Base-by-base conservation (phyloP, 2,888 invertebrate species). In the Tenthredo scrophulariae region DNA sequence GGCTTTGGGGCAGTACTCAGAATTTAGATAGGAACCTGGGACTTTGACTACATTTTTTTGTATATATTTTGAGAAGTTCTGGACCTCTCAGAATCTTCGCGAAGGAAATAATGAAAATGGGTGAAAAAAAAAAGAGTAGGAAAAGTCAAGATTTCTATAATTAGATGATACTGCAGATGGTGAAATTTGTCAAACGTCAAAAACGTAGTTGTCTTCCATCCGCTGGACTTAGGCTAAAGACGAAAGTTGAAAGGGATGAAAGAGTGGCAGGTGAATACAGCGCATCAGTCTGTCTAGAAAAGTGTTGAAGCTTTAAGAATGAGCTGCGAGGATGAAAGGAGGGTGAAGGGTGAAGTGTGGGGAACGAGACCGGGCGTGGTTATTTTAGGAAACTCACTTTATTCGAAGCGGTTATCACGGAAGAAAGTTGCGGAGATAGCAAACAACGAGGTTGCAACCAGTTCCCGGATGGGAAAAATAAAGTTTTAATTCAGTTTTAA, bases 401-500 rank as follows among this genome's bases (percentile, higher is more conserved):
- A 75, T 84, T 62, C 75, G 74, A 75, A 75, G 58, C 72, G 74
- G 84, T 75, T 75, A 84, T 84, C 84, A 58, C 74, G 75, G 75
- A 75, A 75, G 84, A 75, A 75, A 84, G 74, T 75, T 84, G 75
- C 46, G 75, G 75, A 54, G 74, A 84, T 75, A 75, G 84, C 84
- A 62, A 75, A 74, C 40, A 84, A 74, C 74, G 70, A 74, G 84
- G 50, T 54, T 33, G 70, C 43, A 43, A 43, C 70, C 67, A 50
- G 70, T 43, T 29, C n/a, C 43, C 85, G 86, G 87, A 87, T 87
- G 88, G 88, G 89, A 91, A 91, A 91, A 91, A 91, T 91, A 91
- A 91, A 91, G 89, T 91, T 91, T 91, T 91, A 91, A 91, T 91
- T 91, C 89, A 89, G 90, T 91, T 91, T 91, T 89, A 89, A 90